Base-by-base conservation (phyloP, 2,113 vertebrate species). In the Pteruthius melanotis region DNA sequence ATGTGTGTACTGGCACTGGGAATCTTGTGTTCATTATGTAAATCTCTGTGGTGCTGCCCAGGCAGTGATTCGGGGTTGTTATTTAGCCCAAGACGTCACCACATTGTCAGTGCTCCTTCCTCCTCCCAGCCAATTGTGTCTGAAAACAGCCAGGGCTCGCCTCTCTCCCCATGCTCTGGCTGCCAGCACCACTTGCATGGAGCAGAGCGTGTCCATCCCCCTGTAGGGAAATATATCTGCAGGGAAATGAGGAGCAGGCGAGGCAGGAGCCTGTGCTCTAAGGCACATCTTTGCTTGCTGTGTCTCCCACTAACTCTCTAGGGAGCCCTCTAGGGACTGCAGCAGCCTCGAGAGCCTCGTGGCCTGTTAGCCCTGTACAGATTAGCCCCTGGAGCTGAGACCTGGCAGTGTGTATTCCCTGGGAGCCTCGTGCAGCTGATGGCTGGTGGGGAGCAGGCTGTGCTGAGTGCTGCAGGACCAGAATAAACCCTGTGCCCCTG, bases 351-450 rank as follows among this genome's bases (percentile, higher is more conserved):
- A 3, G 4, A 57, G 80, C 63, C 65, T 87, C 44, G 3, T 35
- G 89, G 77, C 39, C 40, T 84, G 45, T 84, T n/a, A 78, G 45
- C 30, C 18, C 33, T 0, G 1, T 18, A 28, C 33, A 35, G 66
- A 47, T 78, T 37, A 52, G 77, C 9, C 45, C 23, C 33, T 2
- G 13, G 79, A 61, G 52, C 57, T 11, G 21, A 40, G 68, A 20
- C 12, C 17, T 64, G 1, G 1, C 5, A 3, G 28, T 1, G 4
- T 21, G 33, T 37, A 3, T 63, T 61, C 50, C 72, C 42, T 1
- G 1, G 54, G 42, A 64, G 52, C 65, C 59, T 20, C 16, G 20
- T 23, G 6, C 59, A 75, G 82, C 84, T 19, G 7, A 4, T 1
- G 18, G 86, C 65, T 54, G 61, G 7, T 22, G 39, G 21, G 49